Percentiles rank a stretch among this genome's conserved stretches.
phyloP scores from a whole-genome alignment of 2,797 vertebrate genomes.

The Sebastes kiyomatsui region DNA sequence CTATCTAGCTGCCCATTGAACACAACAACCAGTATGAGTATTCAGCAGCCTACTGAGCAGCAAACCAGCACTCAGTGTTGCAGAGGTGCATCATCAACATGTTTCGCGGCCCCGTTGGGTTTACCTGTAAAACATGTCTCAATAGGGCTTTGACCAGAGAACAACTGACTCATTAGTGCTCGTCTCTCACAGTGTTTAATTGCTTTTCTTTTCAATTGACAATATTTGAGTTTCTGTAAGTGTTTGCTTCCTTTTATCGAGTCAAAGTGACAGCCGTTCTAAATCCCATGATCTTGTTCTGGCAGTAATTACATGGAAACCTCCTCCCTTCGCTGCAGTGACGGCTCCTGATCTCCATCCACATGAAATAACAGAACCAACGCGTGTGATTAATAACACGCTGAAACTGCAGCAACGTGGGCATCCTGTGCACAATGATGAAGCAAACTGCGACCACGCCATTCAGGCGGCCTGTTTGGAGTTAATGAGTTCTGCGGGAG shows the following conservation, averaged over 20 bases:
- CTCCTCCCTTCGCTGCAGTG: background rate
- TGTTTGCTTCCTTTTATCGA: background rate
- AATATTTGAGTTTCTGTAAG: background rate
- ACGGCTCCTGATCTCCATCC: background rate
- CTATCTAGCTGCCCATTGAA: background rate
- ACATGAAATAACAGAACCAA: background rate
- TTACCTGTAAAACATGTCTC: background rate
- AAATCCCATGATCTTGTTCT: background rate
- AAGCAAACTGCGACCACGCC: constrained; percentile 31
- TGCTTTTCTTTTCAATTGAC: background rate
- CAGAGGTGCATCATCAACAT: too few relatives aligned
- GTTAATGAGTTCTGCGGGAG: constrained; percentile 58
- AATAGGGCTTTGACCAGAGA: background rate
- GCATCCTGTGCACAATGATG: background rate
- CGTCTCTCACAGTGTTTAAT: background rate
- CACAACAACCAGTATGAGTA: background rate
- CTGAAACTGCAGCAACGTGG: background rate
- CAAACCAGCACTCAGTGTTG: too few relatives aligned
- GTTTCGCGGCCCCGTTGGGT: rapidly evolving
- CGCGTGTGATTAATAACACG: background rate
- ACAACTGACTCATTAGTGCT: background rate
- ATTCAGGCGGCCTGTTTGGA: constrained; percentile 47
- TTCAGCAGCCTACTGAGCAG: background rate
- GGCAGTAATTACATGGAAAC: background rate
- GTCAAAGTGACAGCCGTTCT: background rate